Evolutionary conservation across 2,797 vertebrate species (phyloP), one percentile per base, ranked within the genome.

Genomic region (Novumbra hubbsi): DNA sequence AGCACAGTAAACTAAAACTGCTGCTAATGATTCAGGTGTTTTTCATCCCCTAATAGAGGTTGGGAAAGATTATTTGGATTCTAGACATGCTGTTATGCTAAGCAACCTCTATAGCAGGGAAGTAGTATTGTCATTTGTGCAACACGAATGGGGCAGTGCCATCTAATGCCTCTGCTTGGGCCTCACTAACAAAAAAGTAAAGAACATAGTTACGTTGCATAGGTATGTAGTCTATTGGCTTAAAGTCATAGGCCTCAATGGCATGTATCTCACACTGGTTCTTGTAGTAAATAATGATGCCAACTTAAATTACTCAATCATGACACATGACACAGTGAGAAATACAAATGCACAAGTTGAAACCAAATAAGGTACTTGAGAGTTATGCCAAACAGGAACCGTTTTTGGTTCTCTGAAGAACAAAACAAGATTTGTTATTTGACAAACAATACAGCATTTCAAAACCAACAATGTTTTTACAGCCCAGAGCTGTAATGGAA

Each of bases 41-140:
- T 21, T 24, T 57, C 55, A 57, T 57, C n/a, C 55, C 21, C n/a
- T 57, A 57, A 24, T 57, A 9, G n/a, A 24, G 21, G 55, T 57
- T 57, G 55, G 3, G 11, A 11, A 7, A 11, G 8, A 24, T n/a
- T 21, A 57, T 57, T 57, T 21, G n/a, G 55, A 57, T 21, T 9
- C n/a, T 57, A 57, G n/a, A 12, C 55, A 8, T 57, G 55, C 6
- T 3, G 55, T 57, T 57, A 24, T 24, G 41, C 21, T n/a, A 21
- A 21, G 8, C 52, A 57, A 9, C 16, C 34, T 38, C 16, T 28
- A 7, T 27, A 76, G 48, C 68, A 68, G 65, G 28, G 75, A 87
- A 76, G 71, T 69, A 84, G 41, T 70, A 65, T 68, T 83, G 52
- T 64, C 79, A 68, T 83, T 19, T 14, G 48, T n/a, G 52, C 28